Conservation (phyloP, 2,797 vertebrate genomes). For the Poliocrania exsul region DNA sequence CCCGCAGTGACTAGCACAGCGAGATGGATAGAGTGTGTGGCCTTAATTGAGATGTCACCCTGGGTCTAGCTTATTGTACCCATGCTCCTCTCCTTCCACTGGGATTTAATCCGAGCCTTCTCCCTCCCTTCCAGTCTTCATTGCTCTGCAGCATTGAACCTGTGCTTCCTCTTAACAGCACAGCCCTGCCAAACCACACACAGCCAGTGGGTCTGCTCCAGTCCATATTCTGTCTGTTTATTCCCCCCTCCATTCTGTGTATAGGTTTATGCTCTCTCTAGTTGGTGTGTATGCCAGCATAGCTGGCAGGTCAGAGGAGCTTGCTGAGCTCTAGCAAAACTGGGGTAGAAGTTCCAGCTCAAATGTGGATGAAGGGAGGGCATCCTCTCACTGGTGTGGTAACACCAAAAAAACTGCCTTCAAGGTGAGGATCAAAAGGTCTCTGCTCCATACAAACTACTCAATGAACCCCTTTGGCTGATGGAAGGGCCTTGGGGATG, state of each 20-base stretch:
- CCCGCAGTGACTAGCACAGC: neutral
- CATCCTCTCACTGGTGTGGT: neutral
- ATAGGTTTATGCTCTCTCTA: neutral
- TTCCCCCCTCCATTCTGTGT: neutral
- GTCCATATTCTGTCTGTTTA: neutral
- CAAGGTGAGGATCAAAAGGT: neutral
- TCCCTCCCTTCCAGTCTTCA: neutral
- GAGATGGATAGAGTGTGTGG: neutral
- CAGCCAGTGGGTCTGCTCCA: neutral
- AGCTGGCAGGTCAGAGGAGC: neutral
- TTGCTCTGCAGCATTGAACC: neutral
- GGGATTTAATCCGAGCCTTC: neutral
- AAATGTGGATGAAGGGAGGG: neutral
- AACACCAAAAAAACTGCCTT: neutral
- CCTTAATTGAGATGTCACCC: conserved; percentile 4
- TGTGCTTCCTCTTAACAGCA: neutral
- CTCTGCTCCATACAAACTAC: neutral
- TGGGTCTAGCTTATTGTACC: neutral
- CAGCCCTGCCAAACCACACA: neutral
- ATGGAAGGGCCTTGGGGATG: neutral
- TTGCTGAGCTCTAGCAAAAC: neutral
- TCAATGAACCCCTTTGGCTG: neutral
- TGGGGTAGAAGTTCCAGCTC: neutral
- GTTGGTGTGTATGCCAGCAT: neutral
- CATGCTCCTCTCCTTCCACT: neutral